Percentiles rank a stretch among this genome's conserved stretches.
Evolutionary conservation across 2,888 invertebrate species (phyloP).

Genomic region (Byasa hedistus): DNA sequence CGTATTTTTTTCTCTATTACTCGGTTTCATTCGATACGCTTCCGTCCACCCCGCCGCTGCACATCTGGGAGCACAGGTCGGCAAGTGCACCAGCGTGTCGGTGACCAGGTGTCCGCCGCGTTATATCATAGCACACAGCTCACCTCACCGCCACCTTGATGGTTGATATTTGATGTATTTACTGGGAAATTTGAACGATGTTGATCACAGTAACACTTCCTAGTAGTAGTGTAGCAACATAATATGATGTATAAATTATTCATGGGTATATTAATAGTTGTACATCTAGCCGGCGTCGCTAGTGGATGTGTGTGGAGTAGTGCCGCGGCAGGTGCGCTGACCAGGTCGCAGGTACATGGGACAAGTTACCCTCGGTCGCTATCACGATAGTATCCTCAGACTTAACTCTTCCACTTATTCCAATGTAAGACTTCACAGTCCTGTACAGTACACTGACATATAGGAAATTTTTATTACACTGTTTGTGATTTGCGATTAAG

Average conservation of each 20-base stretch:
- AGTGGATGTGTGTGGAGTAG: slow-evolving; percentile 17
- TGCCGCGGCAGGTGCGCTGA: slow-evolving; percentile 24
- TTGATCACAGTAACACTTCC: too few species aligned
- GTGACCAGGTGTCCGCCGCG: background rate
- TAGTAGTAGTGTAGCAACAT: too few species aligned
- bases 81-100: slow-evolving; percentile 1
- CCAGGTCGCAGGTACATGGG: slow-evolving; percentile 8
- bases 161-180: too few species aligned
- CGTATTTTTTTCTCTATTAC: too few species aligned
- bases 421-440: too few species aligned
- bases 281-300: slow-evolving; percentile 13
- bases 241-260: slow-evolving; percentile 17
- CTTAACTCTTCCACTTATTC: too few species aligned
- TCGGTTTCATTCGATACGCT: background rate
- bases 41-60: background rate
- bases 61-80: slow-evolving; percentile 1
- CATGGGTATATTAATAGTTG: slow-evolving; percentile 8
- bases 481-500: too few species aligned
- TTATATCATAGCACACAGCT: background rate
- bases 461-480: too few species aligned
- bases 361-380: background rate
- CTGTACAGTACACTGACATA: too few species aligned
- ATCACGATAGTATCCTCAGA: too few species aligned
- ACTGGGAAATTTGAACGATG: too few species aligned
- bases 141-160: too few species aligned